phyloP scores from a whole-genome alignment of 2,888 invertebrate species.

The Aporophyla lueneburgensis region DNA sequence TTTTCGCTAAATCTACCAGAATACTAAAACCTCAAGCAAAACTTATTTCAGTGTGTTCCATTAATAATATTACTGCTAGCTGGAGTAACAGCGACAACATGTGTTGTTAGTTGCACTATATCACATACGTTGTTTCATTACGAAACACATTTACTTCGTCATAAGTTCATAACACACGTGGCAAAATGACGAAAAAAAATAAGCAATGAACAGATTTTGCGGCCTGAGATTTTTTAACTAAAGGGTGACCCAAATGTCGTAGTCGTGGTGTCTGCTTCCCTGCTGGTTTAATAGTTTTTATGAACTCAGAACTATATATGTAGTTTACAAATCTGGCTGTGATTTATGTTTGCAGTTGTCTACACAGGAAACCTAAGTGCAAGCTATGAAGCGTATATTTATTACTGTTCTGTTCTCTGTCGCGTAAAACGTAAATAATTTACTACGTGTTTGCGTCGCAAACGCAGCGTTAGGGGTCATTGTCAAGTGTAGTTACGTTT shows the following conservation, averaged over 20 bases:
- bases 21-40: slow-evolving; percentile 16
- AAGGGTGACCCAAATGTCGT: slow-evolving; percentile 24
- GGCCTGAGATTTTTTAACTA: slow-evolving; percentile 21
- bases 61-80: slow-evolving; percentile 44
- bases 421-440: slow-evolving; percentile 53
- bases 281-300: slow-evolving; percentile 21
- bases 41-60: slow-evolving; percentile 31
- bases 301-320: background rate
- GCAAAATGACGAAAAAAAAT: slow-evolving; percentile 43
- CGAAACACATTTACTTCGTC: slow-evolving; percentile 50
- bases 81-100: slow-evolving; percentile 49
- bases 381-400: slow-evolving; percentile 47
- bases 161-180: slow-evolving; percentile 36
- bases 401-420: slow-evolving; percentile 47
- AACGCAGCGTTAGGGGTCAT: slow-evolving; percentile 57
- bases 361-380: slow-evolving; percentile 50
- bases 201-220: slow-evolving; percentile 39
- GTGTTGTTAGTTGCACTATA: slow-evolving; percentile 56
- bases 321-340: slow-evolving; percentile 28
- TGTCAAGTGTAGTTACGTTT: slow-evolving; percentile 63
- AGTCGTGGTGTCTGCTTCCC: background rate
- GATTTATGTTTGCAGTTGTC: slow-evolving; percentile 47
- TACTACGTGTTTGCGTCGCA: slow-evolving; percentile 41
- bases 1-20: slow-evolving; percentile 14
- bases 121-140: slow-evolving; percentile 54